Evolutionary conservation across 1,140 invertebrate species (phyloP).

Genomic region (Batillaria attramentaria): DNA sequence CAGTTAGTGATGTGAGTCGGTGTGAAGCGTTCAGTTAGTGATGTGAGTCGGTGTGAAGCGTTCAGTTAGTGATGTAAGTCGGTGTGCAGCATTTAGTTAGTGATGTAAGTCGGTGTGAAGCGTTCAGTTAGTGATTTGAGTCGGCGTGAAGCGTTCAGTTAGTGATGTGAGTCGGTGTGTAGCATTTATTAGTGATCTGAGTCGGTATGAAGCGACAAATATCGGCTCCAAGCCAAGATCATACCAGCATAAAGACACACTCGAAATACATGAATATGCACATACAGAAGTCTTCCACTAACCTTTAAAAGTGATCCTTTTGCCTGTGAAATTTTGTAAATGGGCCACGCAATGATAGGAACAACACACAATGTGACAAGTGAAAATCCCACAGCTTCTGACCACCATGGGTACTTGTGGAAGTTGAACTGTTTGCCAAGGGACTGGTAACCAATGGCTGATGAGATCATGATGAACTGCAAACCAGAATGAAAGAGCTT

Average conservation of each 20-base stretch:
- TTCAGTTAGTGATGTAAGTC: no score
- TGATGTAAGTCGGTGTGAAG: no score
- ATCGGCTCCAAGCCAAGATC: no score
- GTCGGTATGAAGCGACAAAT: no score
- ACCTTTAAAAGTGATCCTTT: slow-evolving; percentile 52
- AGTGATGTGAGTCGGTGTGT: no score
- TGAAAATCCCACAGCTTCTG: slow-evolving; percentile 56
- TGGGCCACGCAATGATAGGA: slow-evolving; percentile 54
- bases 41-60: no score
- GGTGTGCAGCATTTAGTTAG: no score
- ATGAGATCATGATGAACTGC: slow-evolving; percentile 65
- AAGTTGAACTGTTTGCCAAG: slow-evolving; percentile 41
- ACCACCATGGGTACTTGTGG: slow-evolving; percentile 57
- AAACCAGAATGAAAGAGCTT: slow-evolving; percentile 34
- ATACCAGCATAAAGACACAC: background rate
- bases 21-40: no score
- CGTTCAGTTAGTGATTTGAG: no score
- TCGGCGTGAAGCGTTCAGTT: no score
- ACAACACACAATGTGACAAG: slow-evolving; percentile 51
- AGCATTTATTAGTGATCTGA: no score
- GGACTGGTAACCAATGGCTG: slow-evolving; percentile 53
- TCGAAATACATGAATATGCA: background rate
- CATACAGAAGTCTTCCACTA: background rate
- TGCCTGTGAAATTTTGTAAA: slow-evolving; percentile 41
- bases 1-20: no score